Evolutionary conservation across 2,113 vertebrate genomes (phyloP).

Genomic region (Catharus bicknelli): DNA sequence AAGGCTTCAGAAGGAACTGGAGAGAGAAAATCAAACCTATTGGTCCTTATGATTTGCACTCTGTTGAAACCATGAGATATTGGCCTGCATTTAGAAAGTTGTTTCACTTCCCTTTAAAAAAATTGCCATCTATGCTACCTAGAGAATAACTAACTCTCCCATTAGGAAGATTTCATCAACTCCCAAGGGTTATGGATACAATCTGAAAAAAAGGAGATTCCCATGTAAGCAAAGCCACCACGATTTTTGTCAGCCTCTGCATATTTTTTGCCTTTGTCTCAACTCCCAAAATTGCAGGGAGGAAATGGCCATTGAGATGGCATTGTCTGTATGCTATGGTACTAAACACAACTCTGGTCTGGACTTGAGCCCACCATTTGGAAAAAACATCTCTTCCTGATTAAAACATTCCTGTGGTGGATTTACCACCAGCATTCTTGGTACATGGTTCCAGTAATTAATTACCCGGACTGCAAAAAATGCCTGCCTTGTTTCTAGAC

Average conservation of each 20-base stretch:
- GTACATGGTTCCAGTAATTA: slow-evolving; percentile 18
- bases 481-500: background rate
- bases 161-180: background rate
- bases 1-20: background rate
- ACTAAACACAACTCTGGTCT: slow-evolving; percentile 12
- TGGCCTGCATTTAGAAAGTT: background rate
- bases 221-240: background rate
- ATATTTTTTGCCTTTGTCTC: background rate
- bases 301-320: background rate
- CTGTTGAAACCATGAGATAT: background rate
- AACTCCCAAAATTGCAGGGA: background rate
- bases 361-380: slow-evolving; percentile 25
- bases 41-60: background rate
- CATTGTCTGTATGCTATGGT: background rate
- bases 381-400: slow-evolving; percentile 7
- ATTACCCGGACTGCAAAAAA: background rate
- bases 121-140: background rate
- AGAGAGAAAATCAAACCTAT: background rate
- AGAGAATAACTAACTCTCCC: background rate
- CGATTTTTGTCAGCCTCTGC: background rate
- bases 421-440: slow-evolving; percentile 22
- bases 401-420: slow-evolving; percentile 42
- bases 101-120: background rate
- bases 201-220: background rate
- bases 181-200: background rate